A percentile compares a stretch with the other conserved stretches of the same genome.
phyloP scores from a whole-genome alignment of 2,888 invertebrate species.

The Drosophila pullipes region DNA sequence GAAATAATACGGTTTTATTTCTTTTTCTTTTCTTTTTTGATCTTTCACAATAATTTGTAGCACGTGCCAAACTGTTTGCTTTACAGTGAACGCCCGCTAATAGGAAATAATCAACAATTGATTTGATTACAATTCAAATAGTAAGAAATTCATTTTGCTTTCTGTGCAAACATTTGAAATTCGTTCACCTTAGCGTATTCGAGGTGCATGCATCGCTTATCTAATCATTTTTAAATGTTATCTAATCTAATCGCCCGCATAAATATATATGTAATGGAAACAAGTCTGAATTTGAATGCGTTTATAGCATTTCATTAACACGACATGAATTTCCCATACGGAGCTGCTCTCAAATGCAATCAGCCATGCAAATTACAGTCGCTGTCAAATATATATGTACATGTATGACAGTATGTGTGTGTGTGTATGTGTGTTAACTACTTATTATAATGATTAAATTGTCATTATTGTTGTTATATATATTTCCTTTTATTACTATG shows the following conservation, averaged over 20 bases:
- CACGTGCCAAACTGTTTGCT: constrained; percentile 1
- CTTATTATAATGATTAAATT: constrained; percentile 17
- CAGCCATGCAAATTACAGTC: constrained; percentile 59
- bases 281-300: constrained; percentile 23
- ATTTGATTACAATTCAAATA: not conserved
- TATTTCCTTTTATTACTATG: constrained; percentile 1
- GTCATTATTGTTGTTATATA: constrained; percentile 15
- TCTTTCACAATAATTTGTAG: constrained; percentile 2
- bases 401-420: not conserved
- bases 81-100: not conserved
- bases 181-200: constrained; percentile 11
- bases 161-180: constrained; percentile 1
- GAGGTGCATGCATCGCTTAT: constrained; percentile 37
- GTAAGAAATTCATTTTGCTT: not conserved
- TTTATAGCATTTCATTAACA: not conserved
- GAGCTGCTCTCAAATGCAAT: constrained; percentile 48
- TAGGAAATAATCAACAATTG: not conserved
- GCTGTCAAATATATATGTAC: constrained; percentile 19
- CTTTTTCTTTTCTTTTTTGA: constrained; percentile 1
- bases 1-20: not conserved
- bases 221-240: constrained; percentile 42
- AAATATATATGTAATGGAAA: constrained; percentile 11
- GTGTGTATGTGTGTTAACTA: constrained; percentile 4
- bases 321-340: constrained; percentile 12
- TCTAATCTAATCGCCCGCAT: constrained; percentile 38